Evolutionary conservation across 2,888 invertebrate genomes (phyloP), one percentile per base, ranked within the genome.

Genomic region (Philopedon plagiatum): DNA sequence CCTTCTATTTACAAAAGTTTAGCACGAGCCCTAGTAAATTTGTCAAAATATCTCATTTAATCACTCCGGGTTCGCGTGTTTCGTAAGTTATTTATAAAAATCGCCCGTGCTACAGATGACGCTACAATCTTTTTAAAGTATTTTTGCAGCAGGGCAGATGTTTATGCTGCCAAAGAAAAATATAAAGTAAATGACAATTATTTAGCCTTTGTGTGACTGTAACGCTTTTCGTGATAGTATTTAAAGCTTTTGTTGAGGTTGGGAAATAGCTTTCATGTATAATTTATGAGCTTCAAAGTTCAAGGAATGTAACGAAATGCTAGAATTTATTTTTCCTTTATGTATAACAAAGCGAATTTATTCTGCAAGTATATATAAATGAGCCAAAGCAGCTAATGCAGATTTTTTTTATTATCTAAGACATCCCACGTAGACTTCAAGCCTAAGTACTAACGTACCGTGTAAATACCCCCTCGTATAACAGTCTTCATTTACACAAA

Each of bases 21-120:
- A 79, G 77, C 80, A 79, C 80, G 79, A 78, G 77, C 77, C 65
- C 63, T 73, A 66, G 76, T 78, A 79, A 80, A 80, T 80, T 81
- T 80, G 79, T 78, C 76, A 77, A 80, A 81, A 78, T 78, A 79
- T 80, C 77, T 77, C 78, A 76, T 78, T 76, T 75, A 74, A 75
- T 73, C 72, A 73, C 75, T 71, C 78, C 74, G 76, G 76, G 77
- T 78, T 79, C 67, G 68, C 61, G 64, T 67, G 58, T 64, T 49
- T 23, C 34, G 56, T 21, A 29, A 23, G 68, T 68, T 68, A 68
- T 68, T 68, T 68, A 68, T 68, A 68, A 68, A 68, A 68, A 68
- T 68, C 41, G 37, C 68, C 68, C 51, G 29, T 54, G 51, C 29
- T 18, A 15, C 51, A 68, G 61, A 61, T 68, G 68, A 34, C 68